Evolutionary conservation across 1,140 invertebrate genomes (phyloP).

Genomic region (Lordiphosa clarofinis): DNA sequence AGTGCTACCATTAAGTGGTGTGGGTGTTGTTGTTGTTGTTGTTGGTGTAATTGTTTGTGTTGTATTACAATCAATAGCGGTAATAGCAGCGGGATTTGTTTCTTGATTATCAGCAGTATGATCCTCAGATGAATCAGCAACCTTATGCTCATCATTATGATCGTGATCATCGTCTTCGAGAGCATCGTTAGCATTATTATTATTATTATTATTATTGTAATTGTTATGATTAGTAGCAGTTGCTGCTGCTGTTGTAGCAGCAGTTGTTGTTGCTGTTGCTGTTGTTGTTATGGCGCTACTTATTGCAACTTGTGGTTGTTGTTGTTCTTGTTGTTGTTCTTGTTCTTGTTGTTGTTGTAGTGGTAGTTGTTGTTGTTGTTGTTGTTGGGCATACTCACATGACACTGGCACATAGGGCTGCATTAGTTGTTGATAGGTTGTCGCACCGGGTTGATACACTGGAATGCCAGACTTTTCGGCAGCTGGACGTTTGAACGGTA

Average conservation of each 20-base stretch:
- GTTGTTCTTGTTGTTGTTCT: constrained; percentile 33
- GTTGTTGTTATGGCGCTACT: constrained; percentile 58
- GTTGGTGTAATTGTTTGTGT: constrained; percentile 57
- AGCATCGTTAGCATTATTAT: constrained; percentile 6
- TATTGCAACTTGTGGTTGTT: constrained; percentile 46
- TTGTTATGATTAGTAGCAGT: constrained; percentile 63
- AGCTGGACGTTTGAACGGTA: constrained; percentile 95
- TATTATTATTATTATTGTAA: constrained; percentile 46
- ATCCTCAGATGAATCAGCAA: constrained; percentile 12
- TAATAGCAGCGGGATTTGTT: constrained; percentile 25
- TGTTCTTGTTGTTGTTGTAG: constrained; percentile 46
- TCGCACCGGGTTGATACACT: constrained; percentile 94
- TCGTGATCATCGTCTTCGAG: constrained; percentile 13
- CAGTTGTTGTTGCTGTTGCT: constrained; percentile 58
- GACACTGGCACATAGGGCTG: constrained; percentile 95
- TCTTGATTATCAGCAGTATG: constrained; percentile 14
- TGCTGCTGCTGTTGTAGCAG: constrained; percentile 33
- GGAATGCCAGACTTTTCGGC: constrained; percentile 97
- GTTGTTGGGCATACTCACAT: constrained; percentile 89
- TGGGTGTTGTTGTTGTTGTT: constrained; percentile 38
- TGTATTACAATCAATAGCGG: constrained; percentile 64
- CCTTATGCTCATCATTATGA: constrained; percentile 7
- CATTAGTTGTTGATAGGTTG: constrained; percentile 97
- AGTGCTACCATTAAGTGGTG: constrained; percentile 34
- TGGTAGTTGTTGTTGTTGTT: constrained; percentile 62